These are phyloP conservation scores for Tamandua tetradactyla DNA, from an alignment of 2,797 vertebrate species.

Conservation along the genomic window DNA sequence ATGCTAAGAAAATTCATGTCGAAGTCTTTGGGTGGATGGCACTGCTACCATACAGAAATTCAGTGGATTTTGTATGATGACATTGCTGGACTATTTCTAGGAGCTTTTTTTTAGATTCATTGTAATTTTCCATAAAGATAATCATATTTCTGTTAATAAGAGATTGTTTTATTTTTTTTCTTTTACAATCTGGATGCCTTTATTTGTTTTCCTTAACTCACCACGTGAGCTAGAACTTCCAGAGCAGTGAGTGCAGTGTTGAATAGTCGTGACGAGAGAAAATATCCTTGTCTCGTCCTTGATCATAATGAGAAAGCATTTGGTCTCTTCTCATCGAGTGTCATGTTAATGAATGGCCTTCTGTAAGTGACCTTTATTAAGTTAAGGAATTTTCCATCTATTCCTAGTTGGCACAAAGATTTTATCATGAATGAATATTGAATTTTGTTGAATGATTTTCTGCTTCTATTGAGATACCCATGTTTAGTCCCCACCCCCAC, in stretches of 20 bases:
- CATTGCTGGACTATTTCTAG: neutral
- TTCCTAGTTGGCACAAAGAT: neutral
- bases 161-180: neutral
- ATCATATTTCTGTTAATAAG: neutral
- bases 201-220: neutral
- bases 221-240: neutral
- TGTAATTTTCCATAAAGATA: neutral
- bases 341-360: neutral
- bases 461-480: neutral
- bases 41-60: neutral
- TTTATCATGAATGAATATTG: neutral
- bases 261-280: neutral
- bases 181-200: neutral
- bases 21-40: neutral
- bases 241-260: neutral
- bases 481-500: neutral
- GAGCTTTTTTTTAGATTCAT: neutral
- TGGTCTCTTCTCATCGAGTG: neutral
- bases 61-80: neutral
- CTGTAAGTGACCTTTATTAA: neutral
- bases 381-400: neutral
- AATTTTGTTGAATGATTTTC: neutral
- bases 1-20: neutral
- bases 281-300: neutral
- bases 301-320: neutral